Evolutionary conservation across 2,113 vertebrate species (phyloP).

Genomic region (Dolichallabes microphthalmus): DNA sequence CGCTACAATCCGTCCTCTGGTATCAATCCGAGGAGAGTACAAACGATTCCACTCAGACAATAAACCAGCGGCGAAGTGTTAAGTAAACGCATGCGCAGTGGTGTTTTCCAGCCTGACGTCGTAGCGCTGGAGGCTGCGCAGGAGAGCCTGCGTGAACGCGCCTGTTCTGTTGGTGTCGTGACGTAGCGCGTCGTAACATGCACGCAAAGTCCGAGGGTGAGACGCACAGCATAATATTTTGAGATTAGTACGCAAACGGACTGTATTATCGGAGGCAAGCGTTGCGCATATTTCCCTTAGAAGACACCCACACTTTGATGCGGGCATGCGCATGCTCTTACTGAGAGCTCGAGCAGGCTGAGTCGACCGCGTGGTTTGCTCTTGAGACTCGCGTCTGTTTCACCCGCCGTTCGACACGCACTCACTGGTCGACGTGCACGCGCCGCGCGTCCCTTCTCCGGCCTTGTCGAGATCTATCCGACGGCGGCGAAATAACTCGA

Average conservation of each 20-base stretch:
- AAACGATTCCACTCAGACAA: too few relatives aligned
- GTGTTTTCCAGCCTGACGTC: background rate
- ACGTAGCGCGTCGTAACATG: constrained; percentile 51
- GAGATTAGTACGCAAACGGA: constrained; percentile 43
- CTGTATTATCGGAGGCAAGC: constrained; percentile 24
- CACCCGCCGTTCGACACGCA: constrained; percentile 58
- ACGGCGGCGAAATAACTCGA: constrained; percentile 49
- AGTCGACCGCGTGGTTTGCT: constrained; percentile 33
- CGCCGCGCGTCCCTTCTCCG: constrained; percentile 38
- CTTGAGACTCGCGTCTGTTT: constrained; percentile 43
- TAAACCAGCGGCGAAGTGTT: constrained; percentile 29
- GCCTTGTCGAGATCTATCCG: constrained; percentile 41
- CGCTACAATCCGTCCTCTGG: too few relatives aligned
- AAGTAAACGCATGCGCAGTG: constrained; percentile 51
- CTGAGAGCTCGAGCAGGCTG: constrained; percentile 3
- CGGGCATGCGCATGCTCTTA: background rate
- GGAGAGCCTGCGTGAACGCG: constrained; percentile 38
- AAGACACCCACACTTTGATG: constrained; percentile 43
- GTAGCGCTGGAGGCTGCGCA: constrained; percentile 9
- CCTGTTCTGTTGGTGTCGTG: constrained; percentile 39
- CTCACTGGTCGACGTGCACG: constrained; percentile 53
- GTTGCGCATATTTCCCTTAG: constrained; percentile 21
- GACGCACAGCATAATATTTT: constrained; percentile 55
- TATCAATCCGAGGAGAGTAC: background rate
- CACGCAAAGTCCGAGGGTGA: constrained; percentile 58